phyloP scores from a whole-genome alignment of 2,113 vertebrate genomes.

The Mastomys coucha region DNA sequence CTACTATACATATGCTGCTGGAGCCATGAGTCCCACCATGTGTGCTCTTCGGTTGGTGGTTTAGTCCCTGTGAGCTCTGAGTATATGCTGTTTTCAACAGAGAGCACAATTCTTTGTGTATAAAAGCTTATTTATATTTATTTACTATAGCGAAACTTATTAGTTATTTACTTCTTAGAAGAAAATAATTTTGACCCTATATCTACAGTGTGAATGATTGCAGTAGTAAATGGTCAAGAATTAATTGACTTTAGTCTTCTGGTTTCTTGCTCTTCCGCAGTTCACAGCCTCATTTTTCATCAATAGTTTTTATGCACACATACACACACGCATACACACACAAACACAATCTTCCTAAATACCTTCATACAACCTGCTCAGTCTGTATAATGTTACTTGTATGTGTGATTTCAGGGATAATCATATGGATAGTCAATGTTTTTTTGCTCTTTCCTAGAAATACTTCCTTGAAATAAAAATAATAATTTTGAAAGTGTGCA shows the following conservation, averaged over 20 bases:
- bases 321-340: not conserved
- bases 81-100: not conserved
- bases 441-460: not conserved
- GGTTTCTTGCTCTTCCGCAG: not conserved
- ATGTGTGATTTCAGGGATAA: not conserved
- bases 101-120: not conserved
- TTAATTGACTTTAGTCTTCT: not conserved
- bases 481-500: too few relatives aligned
- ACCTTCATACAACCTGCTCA: not conserved
- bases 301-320: not conserved
- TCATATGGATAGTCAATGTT: not conserved
- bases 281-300: not conserved
- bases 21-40: too few relatives aligned
- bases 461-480: not conserved
- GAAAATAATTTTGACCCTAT: not conserved
- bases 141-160: too few relatives aligned
- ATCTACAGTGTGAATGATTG: not conserved
- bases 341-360: not conserved
- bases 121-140: not conserved
- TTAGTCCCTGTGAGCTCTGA: too few relatives aligned
- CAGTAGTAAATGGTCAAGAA: not conserved
- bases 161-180: not conserved
- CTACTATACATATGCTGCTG: too few relatives aligned
- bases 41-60: too few relatives aligned
- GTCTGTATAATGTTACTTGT: not conserved